Evolutionary conservation across 2,113 vertebrate genomes (phyloP).

Genomic region (Atherinomorus stipes): DNA sequence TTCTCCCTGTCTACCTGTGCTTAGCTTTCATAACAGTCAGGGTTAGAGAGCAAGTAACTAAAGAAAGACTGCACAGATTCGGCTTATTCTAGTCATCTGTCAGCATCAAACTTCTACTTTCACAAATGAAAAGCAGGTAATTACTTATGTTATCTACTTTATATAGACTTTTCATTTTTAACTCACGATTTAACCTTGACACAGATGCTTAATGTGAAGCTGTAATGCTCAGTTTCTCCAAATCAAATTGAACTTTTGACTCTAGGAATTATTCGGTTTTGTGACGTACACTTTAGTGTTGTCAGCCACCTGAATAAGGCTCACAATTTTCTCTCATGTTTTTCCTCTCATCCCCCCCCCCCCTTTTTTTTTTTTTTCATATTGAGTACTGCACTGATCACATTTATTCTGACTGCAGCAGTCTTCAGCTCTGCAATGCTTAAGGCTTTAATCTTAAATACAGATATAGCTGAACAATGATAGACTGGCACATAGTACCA

Average conservation of each 20-base stretch:
- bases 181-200: not conserved
- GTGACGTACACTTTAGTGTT: not conserved
- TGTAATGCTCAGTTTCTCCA: not conserved
- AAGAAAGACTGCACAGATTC: not conserved
- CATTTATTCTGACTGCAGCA: too few relatives aligned
- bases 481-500: too few relatives aligned
- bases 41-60: not conserved
- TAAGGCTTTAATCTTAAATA: not conserved
- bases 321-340: not conserved
- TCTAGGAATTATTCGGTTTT: not conserved
- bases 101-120: not conserved
- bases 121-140: not conserved
- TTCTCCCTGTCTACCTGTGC: constrained; percentile 3
- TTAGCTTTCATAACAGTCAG: not conserved
- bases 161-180: not conserved
- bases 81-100: not conserved
- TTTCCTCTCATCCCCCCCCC: not conserved
- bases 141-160: not conserved
- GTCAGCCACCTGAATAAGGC: not conserved
- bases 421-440: not conserved
- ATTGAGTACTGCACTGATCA: too few relatives aligned
- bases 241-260: not conserved
- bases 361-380: too few relatives aligned
- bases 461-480: not conserved
- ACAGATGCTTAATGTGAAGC: not conserved